phyloP scores from a whole-genome alignment of 23 tunicate species.

The Halocynthia roretzi region DNA sequence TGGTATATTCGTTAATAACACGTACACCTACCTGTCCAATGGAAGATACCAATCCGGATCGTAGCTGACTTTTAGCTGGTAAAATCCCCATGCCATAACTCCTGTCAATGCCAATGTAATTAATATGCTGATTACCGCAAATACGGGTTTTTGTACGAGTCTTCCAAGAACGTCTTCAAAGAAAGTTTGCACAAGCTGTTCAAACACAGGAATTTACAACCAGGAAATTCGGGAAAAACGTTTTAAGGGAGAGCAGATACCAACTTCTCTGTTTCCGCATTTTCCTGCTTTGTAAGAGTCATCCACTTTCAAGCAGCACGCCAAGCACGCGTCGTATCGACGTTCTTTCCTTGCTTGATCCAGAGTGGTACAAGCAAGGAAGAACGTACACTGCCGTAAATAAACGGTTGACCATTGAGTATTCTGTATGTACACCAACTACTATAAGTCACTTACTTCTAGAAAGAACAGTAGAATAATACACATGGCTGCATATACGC shows the following conservation, averaged over 20 bases:
- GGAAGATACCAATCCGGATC: conserved; percentile 22
- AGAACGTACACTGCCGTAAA: conserved; percentile 7
- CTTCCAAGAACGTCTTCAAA: conserved; percentile 20
- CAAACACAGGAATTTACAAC: not conserved
- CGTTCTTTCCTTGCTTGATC: not conserved
- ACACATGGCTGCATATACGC: conserved; percentile 20
- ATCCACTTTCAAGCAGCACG: conserved; percentile 4
- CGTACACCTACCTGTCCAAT: conserved; percentile 2
- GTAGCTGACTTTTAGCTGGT: conserved; percentile 9
- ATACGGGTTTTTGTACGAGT: not conserved
- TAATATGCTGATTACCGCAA: not conserved
- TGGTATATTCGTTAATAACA: too few species aligned
- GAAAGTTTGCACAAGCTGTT: conserved; percentile 1
- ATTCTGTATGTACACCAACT: not conserved
- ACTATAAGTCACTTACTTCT: conserved; percentile 1
- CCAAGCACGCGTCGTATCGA: conserved; percentile 16
- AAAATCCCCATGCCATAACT: conserved; percentile 17
- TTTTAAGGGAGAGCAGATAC: not conserved
- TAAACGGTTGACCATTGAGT: not conserved
- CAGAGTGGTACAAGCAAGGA: conserved; percentile 8
- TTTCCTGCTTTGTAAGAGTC: conserved; percentile 12
- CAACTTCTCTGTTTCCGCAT: conserved; percentile 2
- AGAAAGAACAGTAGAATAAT: conserved; percentile 3
- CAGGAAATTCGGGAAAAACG: not conserved
- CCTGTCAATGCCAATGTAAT: not conserved